Evolutionary conservation across 2,113 vertebrate genomes (phyloP), one percentile per base, ranked within the genome.

Genomic region (Chascanopsetta lugubris): DNA sequence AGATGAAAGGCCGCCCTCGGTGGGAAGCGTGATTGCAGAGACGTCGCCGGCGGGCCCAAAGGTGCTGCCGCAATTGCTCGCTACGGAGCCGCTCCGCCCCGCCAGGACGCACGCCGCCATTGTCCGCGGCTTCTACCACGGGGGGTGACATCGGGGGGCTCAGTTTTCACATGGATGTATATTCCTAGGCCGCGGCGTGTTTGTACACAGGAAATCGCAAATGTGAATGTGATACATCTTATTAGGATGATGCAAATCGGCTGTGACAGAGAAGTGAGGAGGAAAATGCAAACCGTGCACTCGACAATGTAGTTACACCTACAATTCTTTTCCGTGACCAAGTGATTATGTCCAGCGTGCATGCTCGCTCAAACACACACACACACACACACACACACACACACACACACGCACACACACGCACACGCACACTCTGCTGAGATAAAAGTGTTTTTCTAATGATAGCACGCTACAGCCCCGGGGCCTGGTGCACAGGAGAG

Each of bases 1-100:
- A 84, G 87, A 90, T 89, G 86, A 91, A 90, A 89, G 84, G 72
- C 66, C 60, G 72, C 60, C 72, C 72, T 85, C 79, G 83, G 82
- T 86, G 74, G 74, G 30, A 30, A 79, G 73, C 43, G 54, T 85
- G 86, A 91, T 88, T 88, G 81, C 86, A 72, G 72, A 72, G 74
- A 86, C 74, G 57, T 77, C 40, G 66, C 84, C 64, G 27, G 69
- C 66, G 62, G 84, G 74, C 70, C 74, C n/a, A n/a, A 75, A 84
- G 82, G 82, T 84, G 85, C 64, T 34, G 55, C 34, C 61, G 72
- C 65, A 79, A 81, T 50, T 67, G 80, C 78, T 80, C 50, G 15
- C 64, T 68, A n/a, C 75, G 45, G 65, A 77, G 75, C 61, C 4
- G 46, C 68, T 57, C 79, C 77, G 15, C 64, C 72, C 69, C 42